Base-by-base conservation (phyloP, 1,140 invertebrate genomes). In the Megalopta genalis region DNA sequence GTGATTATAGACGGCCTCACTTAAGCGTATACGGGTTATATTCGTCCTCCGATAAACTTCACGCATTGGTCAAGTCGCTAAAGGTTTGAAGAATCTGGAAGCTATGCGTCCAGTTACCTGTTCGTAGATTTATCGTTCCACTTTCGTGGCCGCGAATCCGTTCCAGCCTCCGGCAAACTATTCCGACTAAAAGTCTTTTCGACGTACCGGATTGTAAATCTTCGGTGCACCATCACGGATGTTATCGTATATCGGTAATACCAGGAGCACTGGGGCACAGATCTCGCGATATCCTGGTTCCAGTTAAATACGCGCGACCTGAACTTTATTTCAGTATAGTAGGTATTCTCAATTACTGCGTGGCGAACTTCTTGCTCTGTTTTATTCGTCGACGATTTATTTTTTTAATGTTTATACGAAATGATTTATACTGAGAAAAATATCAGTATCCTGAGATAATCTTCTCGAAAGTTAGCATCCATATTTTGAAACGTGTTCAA, bases 41-140 rank as follows among this genome's bases (percentile, higher is more conserved):
- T n/a, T 67, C 42, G 21, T 59, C 37, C 16, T 21, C 49, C 37
- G 49, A 73, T 77, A 74, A 85, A 81, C 70, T 39, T 73, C 71
- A 67, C 77, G 66, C 72, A 64, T 16, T 42, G 64, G 27, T 21
- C 69, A 57, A 67, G 46, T 77, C 73, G 75, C 78, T 85, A 75
- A 59, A n/a, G 25, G 59, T 49, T 66, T 81, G 80, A 82, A 71
- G 80, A 85, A 85, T 86, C 80, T 81, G 65, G 83, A 60, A 85
- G 70, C 71, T 78, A 86, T 82, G 74, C 83, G 84, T 85, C 74
- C 75, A 71, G 83, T 84, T 84, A 84, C 70, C 82, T 64, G 23
- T 52, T 64, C 75, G 67, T 42, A 83, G 82, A 84, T 84, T 84
- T 84, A 84, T 84, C 81, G 82, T 84, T 84, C 82, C 75, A 66